Evolutionary conservation across 2,888 invertebrate species (phyloP), one percentile per base, ranked within the genome.

Genomic region (Gisinianus flammeolus): DNA sequence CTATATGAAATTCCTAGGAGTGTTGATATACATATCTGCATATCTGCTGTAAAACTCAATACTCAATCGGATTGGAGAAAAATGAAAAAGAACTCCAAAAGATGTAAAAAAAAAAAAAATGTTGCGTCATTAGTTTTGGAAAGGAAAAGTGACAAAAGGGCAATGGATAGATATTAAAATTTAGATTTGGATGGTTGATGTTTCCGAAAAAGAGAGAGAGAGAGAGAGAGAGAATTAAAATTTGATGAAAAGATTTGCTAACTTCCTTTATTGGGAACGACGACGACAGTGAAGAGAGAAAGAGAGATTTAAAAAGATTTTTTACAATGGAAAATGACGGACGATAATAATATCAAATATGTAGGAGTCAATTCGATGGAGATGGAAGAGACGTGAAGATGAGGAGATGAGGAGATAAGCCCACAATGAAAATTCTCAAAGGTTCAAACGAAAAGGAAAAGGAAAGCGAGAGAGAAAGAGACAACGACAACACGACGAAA

Each of bases 241-340:
- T 44, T 44, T 44, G 44, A 44, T 19, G 19, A 44, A 44, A 6
- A 44, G 44, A 44, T 44, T 44, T 44, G 19, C 44, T 44, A n/a
- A n/a, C n/a, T n/a, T n/a, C n/a, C n/a, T n/a, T n/a, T 44, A 44
- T 44, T 44, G 44, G 16, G n/a, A 12, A 44, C 44, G 24, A 62
- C 26, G 28, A 62, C 24, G 26, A 62, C 12, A 62, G 16, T 62
- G 22, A 58, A 24, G n/a, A 58, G n/a, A 58, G 58, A 24, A 2
- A 62, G 22, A 62, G 62, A 62, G 62, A 62, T 62, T 62, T 62
- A 58, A 62, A 62, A 24, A 62, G 62, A 28, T 62, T 62, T 26
- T 62, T 28, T 62, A 62, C 62, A 62, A 62, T 62, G 19, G 54
- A 54, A 16, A 44, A 44, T n/a, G n/a, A n/a, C n/a, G n/a, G n/a